Evolutionary conservation across 2,797 vertebrate species (phyloP), one percentile per base, ranked within the genome.

Genomic region (Acanthurus lineatus): DNA sequence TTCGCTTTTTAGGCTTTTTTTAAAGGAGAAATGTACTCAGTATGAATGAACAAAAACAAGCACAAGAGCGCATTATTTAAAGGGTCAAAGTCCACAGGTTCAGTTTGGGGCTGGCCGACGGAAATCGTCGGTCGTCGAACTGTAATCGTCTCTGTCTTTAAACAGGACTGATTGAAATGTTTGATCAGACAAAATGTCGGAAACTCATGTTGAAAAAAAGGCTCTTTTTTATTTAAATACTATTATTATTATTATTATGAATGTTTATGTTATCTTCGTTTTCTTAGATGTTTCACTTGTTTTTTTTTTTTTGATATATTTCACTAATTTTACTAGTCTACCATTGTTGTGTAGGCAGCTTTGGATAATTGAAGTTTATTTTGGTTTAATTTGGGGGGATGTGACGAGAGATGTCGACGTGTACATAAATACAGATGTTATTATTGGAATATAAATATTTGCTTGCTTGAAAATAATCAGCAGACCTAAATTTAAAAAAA

Each of bases 341-440:
- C 87, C 59, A 45, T 84, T 91, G 47, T 84, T 48, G 69, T 16
- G 88, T 88, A 83, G 87, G 74, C 86, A 67, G 75, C 77, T 89
- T 44, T 69, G 67, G 53, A 79, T 63, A 48, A 52, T 61, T 53
- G 59, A 79, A 61, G 53, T 42, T 83, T 69, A 51, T 67, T 83
- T 88, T 67, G 9, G 2, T 85, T 80, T 63, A 16, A 61, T 68
- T 81, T 79, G 75, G 44, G 51, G 63, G 71, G 53, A 16, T 61
- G 67, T 73, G 63, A 81, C 20, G 22, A 76, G 73, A 81, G 71
- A 85, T 79, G 79, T 76, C 76, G 82, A 87, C 69, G 76, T 93
- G 90, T 93, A 91, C 77, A 93, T 92, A 93, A 86, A 91, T 86
- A 87, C 77, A 93, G 90, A 92, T 86, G 79, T 84, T 86, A 77